Percentiles rank a stretch among this genome's conserved stretches.
Conservation (phyloP, 2,113 vertebrate species). For the Gopherus evgoodei region DNA sequence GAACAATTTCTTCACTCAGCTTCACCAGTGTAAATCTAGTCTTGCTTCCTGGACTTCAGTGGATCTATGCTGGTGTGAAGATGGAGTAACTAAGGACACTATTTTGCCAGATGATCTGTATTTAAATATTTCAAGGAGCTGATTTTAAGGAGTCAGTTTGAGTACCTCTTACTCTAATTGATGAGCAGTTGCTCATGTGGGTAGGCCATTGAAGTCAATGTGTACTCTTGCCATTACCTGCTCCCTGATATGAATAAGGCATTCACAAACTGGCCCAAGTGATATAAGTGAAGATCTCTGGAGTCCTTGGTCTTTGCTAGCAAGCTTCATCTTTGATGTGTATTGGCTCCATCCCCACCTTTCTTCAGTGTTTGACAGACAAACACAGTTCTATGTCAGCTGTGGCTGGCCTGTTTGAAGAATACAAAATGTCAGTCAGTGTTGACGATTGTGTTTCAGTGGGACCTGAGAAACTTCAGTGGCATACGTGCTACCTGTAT, state of each 20-base stretch:
- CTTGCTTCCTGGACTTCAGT: not conserved
- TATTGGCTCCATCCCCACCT: not conserved
- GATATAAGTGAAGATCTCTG: not conserved
- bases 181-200: not conserved
- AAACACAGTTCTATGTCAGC: not conserved
- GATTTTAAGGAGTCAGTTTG: not conserved
- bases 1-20: not conserved
- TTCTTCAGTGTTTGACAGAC: not conserved
- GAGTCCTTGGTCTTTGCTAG: not conserved
- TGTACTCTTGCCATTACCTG: not conserved
- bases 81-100: not conserved
- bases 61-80: not conserved
- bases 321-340: not conserved
- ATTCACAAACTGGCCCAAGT: not conserved
- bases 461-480: not conserved
- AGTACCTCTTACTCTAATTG: rapidly evolving
- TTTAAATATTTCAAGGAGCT: not conserved
- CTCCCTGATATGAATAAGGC: not conserved
- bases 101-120: not conserved
- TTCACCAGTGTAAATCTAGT: not conserved
- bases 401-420: not conserved
- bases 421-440: not conserved
- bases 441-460: not conserved
- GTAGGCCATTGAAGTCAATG: not conserved
- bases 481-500: not conserved